Evolutionary conservation across 2,888 invertebrate genomes (phyloP).

Genomic region (Conomelus anceps): DNA sequence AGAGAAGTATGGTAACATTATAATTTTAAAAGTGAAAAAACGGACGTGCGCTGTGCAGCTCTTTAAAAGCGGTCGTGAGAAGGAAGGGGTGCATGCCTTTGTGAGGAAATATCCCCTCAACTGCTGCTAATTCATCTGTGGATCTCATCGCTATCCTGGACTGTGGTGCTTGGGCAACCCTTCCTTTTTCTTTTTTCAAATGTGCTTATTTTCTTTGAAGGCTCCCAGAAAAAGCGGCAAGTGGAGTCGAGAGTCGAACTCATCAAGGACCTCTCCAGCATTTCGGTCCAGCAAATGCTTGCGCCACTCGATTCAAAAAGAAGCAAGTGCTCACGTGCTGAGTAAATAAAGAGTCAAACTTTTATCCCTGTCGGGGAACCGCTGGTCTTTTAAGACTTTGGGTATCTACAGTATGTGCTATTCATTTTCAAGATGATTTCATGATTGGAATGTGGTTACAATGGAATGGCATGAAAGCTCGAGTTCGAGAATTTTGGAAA

Average conservation of each 20-base stretch:
- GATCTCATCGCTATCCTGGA: background rate
- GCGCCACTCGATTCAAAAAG: background rate
- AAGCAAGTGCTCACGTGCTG: background rate
- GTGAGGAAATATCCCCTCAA: background rate
- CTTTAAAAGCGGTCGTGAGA: background rate
- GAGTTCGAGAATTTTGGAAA: no score
- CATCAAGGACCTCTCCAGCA: background rate
- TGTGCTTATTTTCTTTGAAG: background rate
- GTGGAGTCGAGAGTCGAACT: background rate
- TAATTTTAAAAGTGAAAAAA: background rate
- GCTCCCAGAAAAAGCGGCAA: background rate
- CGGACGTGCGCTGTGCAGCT: background rate
- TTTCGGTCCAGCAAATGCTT: background rate
- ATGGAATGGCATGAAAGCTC: no score
- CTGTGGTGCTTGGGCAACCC: no score
- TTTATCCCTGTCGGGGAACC: background rate
- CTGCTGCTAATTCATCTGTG: background rate
- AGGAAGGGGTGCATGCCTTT: background rate
- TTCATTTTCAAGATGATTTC: background rate
- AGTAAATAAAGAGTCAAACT: background rate
- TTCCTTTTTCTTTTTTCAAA: background rate
- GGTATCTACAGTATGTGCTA: no score
- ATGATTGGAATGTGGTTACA: background rate
- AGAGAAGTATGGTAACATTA: background rate
- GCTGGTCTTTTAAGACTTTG: background rate